Conservation (phyloP, 2,113 vertebrate genomes). For the Pipa parva region DNA sequence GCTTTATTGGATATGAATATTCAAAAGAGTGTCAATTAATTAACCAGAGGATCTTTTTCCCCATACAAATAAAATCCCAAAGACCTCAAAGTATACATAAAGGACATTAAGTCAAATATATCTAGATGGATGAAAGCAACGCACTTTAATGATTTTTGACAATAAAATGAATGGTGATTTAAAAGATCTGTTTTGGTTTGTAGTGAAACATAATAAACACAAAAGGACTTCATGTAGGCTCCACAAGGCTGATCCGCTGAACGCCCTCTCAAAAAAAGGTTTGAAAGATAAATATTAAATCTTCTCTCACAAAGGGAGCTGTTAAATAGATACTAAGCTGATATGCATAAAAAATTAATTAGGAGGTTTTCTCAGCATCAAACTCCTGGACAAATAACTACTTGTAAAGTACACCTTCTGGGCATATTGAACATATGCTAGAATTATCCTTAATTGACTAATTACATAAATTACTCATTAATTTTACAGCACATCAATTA, state of each 20-base stretch:
- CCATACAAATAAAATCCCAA: constrained; percentile 70
- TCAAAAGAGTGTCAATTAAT: constrained; percentile 99
- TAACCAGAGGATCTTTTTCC: constrained; percentile 82
- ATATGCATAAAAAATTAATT: constrained; percentile 99
- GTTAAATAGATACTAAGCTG: constrained; percentile 99
- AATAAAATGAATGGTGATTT: not conserved
- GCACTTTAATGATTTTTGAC: constrained; percentile 17
- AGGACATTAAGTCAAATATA: constrained; percentile 66
- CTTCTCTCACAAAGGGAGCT: constrained; percentile 99
- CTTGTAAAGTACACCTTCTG: constrained; percentile 99
- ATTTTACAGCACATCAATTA: constrained; percentile 99
- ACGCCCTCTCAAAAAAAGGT: constrained; percentile 84
- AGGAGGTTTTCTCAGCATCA: constrained; percentile 91
- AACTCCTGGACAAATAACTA: constrained; percentile 99
- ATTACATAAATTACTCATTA: constrained; percentile 99
- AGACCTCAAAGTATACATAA: constrained; percentile 83
- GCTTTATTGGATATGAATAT: constrained; percentile 98
- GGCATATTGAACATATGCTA: constrained; percentile 99
- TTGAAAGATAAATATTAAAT: constrained; percentile 99
- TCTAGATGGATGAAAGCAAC: not conserved
- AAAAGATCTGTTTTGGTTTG: constrained; percentile 9
- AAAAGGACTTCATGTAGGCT: constrained; percentile 69
- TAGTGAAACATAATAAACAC: constrained; percentile 18
- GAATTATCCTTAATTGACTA: constrained; percentile 99
- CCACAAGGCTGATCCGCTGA: constrained; percentile 78